Evolutionary conservation across 2,797 vertebrate species (phyloP).

Genomic region (Hirundo rustica): DNA sequence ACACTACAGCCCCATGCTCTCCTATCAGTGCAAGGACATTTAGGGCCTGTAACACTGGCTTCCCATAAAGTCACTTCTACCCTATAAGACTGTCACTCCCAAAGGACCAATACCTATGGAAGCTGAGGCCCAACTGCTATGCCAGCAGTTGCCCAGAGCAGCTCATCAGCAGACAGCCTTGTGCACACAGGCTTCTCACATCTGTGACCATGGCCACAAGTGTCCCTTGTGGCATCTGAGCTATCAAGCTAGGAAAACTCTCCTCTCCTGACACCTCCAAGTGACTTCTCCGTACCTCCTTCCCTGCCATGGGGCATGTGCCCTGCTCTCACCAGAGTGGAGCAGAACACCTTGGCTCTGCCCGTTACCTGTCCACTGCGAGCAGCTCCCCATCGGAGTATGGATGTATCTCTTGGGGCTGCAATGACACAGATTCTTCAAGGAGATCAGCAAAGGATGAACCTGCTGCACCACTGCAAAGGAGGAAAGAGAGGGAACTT

Average conservation of each 20-base stretch:
- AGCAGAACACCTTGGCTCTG: not conserved
- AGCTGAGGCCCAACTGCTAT: not conserved
- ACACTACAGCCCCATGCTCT: not conserved
- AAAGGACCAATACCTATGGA: not conserved
- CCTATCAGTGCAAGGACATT: not conserved
- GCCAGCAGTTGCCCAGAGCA: not conserved
- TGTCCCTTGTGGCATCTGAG: rapidly evolving
- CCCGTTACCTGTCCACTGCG: slow-evolving; percentile 45
- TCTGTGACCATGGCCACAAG: not conserved
- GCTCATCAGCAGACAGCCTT: not conserved
- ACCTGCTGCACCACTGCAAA: slow-evolving; percentile 79
- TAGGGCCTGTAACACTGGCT: not conserved
- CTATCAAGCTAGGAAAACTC: not conserved
- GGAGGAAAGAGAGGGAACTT: not conserved
- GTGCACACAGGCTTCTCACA: not conserved
- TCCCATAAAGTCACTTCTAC: not conserved
- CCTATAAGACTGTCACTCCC: not conserved
- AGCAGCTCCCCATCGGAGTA: slow-evolving; percentile 85
- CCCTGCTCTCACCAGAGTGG: not conserved
- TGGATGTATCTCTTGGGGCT: slow-evolving; percentile 71
- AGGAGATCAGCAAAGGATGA: slow-evolving; percentile 77
- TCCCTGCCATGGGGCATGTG: not conserved
- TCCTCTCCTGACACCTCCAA: not conserved
- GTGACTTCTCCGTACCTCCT: not conserved
- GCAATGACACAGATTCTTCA: not conserved